phyloP scores from a whole-genome alignment of 2,797 vertebrate genomes.

The Schizothorax lantsangensis region DNA sequence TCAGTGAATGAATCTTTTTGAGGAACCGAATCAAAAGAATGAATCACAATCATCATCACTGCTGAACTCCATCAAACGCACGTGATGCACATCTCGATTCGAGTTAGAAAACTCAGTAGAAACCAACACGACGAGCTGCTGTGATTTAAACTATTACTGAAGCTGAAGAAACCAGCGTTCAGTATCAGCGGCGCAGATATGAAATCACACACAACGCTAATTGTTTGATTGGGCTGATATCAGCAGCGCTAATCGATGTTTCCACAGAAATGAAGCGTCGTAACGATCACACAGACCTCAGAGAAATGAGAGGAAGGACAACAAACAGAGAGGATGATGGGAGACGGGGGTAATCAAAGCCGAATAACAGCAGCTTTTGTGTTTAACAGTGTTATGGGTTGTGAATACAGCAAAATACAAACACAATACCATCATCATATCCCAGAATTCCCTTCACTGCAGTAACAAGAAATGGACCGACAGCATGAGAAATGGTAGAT shows the following conservation, averaged over 20 bases:
- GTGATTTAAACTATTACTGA: background rate
- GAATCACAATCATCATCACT: background rate
- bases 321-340: background rate
- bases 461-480: background rate
- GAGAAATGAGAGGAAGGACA: background rate
- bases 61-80: background rate
- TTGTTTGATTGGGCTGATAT: background rate
- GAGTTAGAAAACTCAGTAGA: background rate
- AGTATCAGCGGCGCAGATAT: background rate
- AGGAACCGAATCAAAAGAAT: background rate
- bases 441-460: background rate
- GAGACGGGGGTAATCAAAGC: background rate
- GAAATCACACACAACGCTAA: background rate
- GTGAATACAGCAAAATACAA: background rate
- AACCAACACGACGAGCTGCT: background rate
- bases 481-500: background rate
- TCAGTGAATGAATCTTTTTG: background rate
- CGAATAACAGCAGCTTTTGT: background rate
- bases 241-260: background rate
- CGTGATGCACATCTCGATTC: background rate
- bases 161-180: background rate
- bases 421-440: background rate
- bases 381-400: background rate
- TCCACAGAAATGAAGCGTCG: background rate
- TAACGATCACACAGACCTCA: background rate